Percentiles rank a stretch among this genome's conserved stretches.
These are phyloP conservation scores for Andrena chrysosceles DNA, from an alignment of 2,888 invertebrate species.

Conservation along the genomic window DNA sequence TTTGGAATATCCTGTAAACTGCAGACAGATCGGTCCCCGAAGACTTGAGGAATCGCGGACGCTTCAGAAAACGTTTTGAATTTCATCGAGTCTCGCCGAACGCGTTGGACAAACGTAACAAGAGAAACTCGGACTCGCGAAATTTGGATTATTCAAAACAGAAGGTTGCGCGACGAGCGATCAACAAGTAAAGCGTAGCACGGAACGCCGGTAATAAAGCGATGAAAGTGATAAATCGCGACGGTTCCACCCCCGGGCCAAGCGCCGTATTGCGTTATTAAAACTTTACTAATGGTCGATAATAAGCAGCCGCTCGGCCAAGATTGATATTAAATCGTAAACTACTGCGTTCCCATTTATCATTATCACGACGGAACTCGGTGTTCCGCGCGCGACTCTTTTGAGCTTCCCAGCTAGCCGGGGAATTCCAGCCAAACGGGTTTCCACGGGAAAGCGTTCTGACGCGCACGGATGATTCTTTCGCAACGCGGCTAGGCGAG, in stretches of 20 bases:
- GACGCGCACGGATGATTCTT: slow-evolving; percentile 14
- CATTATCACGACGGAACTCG: slow-evolving; percentile 75
- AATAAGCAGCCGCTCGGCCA: slow-evolving; percentile 77
- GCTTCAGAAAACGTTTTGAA: slow-evolving; percentile 5
- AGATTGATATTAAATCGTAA: slow-evolving; percentile 81
- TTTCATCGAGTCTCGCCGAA: not conserved
- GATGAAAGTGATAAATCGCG: slow-evolving; percentile 79
- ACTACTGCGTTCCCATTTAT: slow-evolving; percentile 76
- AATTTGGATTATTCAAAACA: not conserved
- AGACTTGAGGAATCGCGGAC: not conserved
- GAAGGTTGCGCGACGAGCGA: slow-evolving; percentile 59
- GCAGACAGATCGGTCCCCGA: slow-evolving; percentile 62
- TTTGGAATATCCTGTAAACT: slow-evolving; percentile 59
- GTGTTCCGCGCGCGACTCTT: slow-evolving; percentile 43
- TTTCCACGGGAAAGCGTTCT: slow-evolving; percentile 47
- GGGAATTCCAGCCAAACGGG: slow-evolving; percentile 51
- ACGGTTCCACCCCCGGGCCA: slow-evolving; percentile 65
- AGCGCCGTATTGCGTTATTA: slow-evolving; percentile 78
- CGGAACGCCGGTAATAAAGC: slow-evolving; percentile 76
- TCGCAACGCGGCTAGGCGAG: not conserved
- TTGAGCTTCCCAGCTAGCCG: slow-evolving; percentile 32
- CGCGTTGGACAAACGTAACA: not conserved
- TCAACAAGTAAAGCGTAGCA: slow-evolving; percentile 80
- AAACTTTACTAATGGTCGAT: slow-evolving; percentile 81
- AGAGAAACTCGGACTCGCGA: not conserved